A percentile compares a stretch with the other conserved stretches of the same genome.
These are phyloP conservation scores for Numenius arquata DNA, from an alignment of 2,113 vertebrate genomes.

Conservation along the genomic window DNA sequence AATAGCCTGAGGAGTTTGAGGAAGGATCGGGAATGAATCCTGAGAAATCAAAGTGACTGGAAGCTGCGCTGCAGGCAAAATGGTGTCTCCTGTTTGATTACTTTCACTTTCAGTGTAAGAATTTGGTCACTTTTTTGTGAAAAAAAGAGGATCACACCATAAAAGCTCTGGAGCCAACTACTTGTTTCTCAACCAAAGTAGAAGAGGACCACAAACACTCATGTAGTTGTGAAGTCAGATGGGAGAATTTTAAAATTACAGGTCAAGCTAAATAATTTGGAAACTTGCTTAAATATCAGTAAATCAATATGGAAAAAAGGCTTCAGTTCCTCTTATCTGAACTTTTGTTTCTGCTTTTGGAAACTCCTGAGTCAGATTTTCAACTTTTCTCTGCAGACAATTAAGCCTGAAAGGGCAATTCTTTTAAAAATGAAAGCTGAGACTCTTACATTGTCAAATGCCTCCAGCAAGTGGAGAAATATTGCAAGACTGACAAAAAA, in stretches of 20 bases:
- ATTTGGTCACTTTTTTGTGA: background rate
- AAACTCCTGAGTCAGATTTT: background rate
- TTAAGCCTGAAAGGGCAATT: background rate
- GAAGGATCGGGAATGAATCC: background rate
- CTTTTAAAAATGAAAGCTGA: background rate
- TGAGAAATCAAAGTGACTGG: background rate
- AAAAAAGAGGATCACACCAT: background rate
- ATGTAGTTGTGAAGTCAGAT: accelerated
- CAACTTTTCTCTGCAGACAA: background rate
- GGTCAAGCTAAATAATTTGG: background rate
- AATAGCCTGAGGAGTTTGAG: background rate
- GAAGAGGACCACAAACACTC: background rate
- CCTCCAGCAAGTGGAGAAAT: background rate
- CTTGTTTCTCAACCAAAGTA: background rate
- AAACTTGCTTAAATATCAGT: background rate
- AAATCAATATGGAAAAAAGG: background rate
- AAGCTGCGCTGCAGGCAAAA: background rate
- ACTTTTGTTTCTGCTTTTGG: background rate
- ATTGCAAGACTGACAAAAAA: background rate
- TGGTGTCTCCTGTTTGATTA: background rate
- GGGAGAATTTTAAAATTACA: background rate
- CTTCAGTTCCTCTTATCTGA: background rate
- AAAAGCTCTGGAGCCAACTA: background rate
- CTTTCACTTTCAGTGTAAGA: background rate
- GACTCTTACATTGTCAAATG: background rate